phyloP scores from a whole-genome alignment of 2,888 invertebrate species.

The Agriopis marginaria region DNA sequence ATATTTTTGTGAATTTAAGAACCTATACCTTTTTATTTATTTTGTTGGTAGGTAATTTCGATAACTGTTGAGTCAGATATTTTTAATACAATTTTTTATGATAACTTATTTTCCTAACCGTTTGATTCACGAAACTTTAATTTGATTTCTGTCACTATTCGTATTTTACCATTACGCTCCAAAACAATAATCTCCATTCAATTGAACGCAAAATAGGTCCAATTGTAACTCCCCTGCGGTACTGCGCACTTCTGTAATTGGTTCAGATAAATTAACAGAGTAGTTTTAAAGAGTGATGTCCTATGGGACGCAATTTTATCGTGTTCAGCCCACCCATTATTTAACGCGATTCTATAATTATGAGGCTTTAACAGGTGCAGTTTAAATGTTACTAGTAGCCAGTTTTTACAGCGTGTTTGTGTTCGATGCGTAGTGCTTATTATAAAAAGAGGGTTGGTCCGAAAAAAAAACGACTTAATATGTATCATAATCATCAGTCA shows the following conservation, averaged over 20 bases:
- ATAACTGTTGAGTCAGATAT: background rate
- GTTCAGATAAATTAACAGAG: conserved; percentile 83
- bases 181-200: conserved; percentile 48
- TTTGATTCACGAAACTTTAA: too few species aligned
- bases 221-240: conserved; percentile 65
- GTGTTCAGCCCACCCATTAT: conserved; percentile 66
- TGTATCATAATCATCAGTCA: too few species aligned
- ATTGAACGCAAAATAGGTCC: conserved; percentile 66
- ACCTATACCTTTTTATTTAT: too few species aligned
- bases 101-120: too few species aligned
- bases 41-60: background rate
- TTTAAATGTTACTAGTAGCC: conserved; percentile 1
- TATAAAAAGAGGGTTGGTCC: too few species aligned
- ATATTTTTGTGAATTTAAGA: too few species aligned
- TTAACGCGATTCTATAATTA: conserved; percentile 66
- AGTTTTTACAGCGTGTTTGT: conserved; percentile 19
- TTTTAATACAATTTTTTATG: too few species aligned
- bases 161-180: background rate
- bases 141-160: too few species aligned
- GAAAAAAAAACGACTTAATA: too few species aligned
- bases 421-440: background rate
- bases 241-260: conserved; percentile 79
- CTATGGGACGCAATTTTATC: conserved; percentile 75
- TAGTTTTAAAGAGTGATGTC: conserved; percentile 80
- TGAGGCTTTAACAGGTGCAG: conserved; percentile 55